phyloP scores from a whole-genome alignment of 2,888 invertebrate species.

The Chydorus sphaericus region DNA sequence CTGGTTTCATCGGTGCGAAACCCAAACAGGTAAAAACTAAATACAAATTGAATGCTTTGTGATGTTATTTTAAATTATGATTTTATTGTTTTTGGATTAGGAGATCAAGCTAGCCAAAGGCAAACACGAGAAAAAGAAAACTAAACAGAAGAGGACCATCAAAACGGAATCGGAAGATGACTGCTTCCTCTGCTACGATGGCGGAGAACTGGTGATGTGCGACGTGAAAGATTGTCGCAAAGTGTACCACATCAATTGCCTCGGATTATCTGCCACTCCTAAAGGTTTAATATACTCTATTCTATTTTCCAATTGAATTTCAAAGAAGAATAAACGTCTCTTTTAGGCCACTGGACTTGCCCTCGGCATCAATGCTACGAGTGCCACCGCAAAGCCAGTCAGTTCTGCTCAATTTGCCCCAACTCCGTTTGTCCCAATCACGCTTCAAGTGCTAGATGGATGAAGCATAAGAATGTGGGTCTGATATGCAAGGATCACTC shows the following conservation, averaged over 20 bases:
- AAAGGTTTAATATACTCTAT: constrained; percentile 29
- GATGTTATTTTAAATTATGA: too few relatives aligned
- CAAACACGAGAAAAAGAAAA: constrained; percentile 18
- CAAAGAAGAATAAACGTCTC: neutral
- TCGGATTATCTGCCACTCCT: constrained; percentile 32
- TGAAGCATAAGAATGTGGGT: neutral
- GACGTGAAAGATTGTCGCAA: constrained; percentile 35
- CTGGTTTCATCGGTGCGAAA: constrained; percentile 83
- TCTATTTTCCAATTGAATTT: constrained; percentile 16
- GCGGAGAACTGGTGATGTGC: constrained; percentile 37
- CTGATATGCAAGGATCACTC: neutral
- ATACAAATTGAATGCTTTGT: too few relatives aligned
- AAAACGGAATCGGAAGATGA: constrained; percentile 29
- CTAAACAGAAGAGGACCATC: constrained; percentile 24
- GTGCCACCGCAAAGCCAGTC: constrained; percentile 33
- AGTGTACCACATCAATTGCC: constrained; percentile 37
- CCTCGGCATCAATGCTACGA: constrained; percentile 40
- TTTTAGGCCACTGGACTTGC: constrained; percentile 37
- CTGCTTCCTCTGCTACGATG: constrained; percentile 38
- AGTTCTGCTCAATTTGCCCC: constrained; percentile 35
- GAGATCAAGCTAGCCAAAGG: constrained; percentile 17
- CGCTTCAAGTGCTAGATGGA: neutral
- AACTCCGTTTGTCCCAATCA: constrained; percentile 34
- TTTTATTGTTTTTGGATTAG: neutral
- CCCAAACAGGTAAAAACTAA: constrained; percentile 27